phyloP scores from a whole-genome alignment of 2,888 invertebrate genomes.

The Amiota communis region DNA sequence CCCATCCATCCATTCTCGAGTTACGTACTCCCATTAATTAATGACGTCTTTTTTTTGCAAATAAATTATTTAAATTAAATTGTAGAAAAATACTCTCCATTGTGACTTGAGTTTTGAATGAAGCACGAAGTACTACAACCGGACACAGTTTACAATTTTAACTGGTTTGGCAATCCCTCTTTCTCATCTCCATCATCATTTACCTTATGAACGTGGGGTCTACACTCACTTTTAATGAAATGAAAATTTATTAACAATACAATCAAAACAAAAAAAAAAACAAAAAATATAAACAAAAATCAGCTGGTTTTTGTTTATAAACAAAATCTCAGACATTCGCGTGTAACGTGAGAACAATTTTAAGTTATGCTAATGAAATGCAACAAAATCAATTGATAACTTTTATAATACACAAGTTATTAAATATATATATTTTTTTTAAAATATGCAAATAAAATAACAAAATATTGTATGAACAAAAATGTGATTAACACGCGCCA shows the following conservation, averaged over 20 bases:
- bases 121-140: conserved; percentile 45
- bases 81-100: conserved; percentile 48
- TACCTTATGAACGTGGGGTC: too few species aligned
- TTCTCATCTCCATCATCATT: neutral
- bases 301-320: conserved; percentile 17
- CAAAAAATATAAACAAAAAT: neutral
- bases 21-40: conserved; percentile 50
- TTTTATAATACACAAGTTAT: too few species aligned
- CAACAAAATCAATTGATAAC: conserved; percentile 22
- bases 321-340: neutral
- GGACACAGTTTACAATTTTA: conserved; percentile 48
- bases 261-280: conserved; percentile 8
- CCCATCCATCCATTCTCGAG: too few species aligned
- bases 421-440: too few species aligned
- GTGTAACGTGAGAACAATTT: conserved; percentile 54
- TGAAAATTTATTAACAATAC: neutral
- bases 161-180: conserved; percentile 53
- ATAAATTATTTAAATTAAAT: conserved; percentile 38
- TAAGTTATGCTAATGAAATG: conserved; percentile 56
- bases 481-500: conserved; percentile 57
- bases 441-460: too few species aligned
- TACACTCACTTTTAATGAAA: neutral
- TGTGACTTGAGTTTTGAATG: neutral
- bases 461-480: conserved; percentile 8
- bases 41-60: conserved; percentile 53